Conservation (phyloP, 2,797 vertebrate species). For the Sebastes jordani region DNA sequence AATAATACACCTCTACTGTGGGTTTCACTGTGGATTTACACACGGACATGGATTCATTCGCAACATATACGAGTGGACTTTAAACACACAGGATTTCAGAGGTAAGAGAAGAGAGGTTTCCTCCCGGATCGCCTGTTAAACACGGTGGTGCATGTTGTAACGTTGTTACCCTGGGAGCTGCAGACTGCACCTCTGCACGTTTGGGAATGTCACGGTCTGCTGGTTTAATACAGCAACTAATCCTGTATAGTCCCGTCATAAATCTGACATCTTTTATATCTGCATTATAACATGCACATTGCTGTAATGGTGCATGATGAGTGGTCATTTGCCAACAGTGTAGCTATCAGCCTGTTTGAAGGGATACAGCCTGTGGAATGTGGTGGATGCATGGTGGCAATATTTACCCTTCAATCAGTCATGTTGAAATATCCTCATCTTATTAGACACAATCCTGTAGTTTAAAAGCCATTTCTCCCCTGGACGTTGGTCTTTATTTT, state of each 20-base stretch:
- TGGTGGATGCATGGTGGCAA: constrained; percentile 6
- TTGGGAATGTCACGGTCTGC: constrained; percentile 58
- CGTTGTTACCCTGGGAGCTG: constrained; percentile 49
- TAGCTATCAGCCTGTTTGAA: not conserved
- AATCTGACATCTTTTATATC: not conserved
- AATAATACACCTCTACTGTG: not conserved
- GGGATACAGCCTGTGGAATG: constrained; percentile 47
- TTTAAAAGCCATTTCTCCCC: not conserved
- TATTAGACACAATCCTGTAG: rapidly evolving
- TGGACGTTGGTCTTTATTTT: not conserved
- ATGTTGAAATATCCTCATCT: not conserved
- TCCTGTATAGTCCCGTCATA: not conserved
- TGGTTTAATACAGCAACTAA: constrained; percentile 36
- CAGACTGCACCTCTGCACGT: constrained; percentile 58
- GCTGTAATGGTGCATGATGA: constrained; percentile 25
- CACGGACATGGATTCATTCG: constrained; percentile 42
- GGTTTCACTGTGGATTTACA: not conserved
- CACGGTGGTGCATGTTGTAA: constrained; percentile 32
- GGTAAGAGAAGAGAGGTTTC: constrained; percentile 47
- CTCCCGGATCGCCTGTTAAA: not conserved
- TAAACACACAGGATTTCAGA: constrained; percentile 22
- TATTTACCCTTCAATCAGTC: not conserved
- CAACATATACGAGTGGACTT: constrained; percentile 15
- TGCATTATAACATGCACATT: not conserved
- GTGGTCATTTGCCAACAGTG: not conserved